Evolutionary conservation across 1,140 invertebrate genomes (phyloP), one percentile per base, ranked within the genome.

Genomic region (Achroia grisella): DNA sequence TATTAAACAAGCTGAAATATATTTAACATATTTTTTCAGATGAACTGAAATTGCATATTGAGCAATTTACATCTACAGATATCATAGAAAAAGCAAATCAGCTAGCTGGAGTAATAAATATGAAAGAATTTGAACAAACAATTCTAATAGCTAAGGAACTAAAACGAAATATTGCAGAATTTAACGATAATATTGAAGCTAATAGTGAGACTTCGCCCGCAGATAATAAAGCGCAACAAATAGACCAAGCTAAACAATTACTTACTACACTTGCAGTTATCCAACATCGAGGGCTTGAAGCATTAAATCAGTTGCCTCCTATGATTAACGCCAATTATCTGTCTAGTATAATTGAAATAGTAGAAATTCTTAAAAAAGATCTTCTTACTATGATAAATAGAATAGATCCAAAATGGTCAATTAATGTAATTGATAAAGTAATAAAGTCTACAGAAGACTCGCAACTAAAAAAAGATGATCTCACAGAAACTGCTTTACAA

Each of bases 41-140:
- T 23, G 17, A 23, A 3, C 6, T 23, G 2, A 23, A 23, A 23
- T 23, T 23, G 17, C 17, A 23, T 13, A 56, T 61, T n/a, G 45
- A 56, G 31, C 14, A 44, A n/a, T 60, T 60, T 27, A 44, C 44
- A 27, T 45, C 45, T 8, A 40, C 50, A n/a, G 43, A 56, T 35
- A 17, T 56, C 9, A 15, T 11, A n/a, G 44, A 44, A 23, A 11
- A 43, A 6, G 11, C 50, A 27, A 12, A 30, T 10, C 31, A 39
- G 4, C 43, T 61, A 35, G 41, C 50, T 4, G 1, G 1, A 4
- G 12, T 44, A 9, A 39, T 39, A 10, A 48, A 56, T 23, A 45
- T 37, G 4, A 34, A 39, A 13, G 52, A 51, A 39, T 29, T 62
- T 1, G 48, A 51, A 40, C 32, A 52, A 12, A 33, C 48, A 2